A percentile compares a stretch with the other conserved stretches of the same genome.
Conservation (phyloP, 2,113 vertebrate species). For the Macrotus californicus region DNA sequence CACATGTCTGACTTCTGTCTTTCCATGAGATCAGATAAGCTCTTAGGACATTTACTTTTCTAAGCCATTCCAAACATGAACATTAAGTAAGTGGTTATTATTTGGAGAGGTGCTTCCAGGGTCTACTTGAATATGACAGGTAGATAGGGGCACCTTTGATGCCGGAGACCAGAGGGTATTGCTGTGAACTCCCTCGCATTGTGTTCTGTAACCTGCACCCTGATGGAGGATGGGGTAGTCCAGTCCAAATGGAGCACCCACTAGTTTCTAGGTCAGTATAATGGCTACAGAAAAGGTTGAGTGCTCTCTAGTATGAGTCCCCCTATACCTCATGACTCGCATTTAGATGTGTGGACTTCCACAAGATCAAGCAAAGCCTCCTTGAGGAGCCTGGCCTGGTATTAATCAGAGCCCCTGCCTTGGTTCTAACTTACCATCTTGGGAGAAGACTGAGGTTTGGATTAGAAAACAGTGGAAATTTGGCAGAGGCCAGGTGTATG, state of each 20-base stretch:
- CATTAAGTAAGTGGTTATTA: not conserved
- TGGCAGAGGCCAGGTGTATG: not conserved
- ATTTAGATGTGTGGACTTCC: not conserved
- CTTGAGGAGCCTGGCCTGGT: not conserved
- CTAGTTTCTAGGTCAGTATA: not conserved
- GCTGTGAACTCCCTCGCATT: not conserved
- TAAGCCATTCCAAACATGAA: not conserved
- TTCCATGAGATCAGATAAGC: not conserved
- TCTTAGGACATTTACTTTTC: not conserved
- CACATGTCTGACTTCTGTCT: not conserved
- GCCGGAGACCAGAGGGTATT: not conserved
- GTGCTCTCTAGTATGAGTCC: not conserved
- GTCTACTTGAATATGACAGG: not conserved
- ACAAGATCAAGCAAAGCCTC: not conserved
- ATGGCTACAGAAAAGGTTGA: not conserved
- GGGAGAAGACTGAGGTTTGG: not conserved
- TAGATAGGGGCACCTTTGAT: not conserved
- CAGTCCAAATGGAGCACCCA: not conserved
- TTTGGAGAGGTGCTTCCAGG: not conserved
- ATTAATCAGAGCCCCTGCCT: not conserved
- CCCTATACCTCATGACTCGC: not conserved
- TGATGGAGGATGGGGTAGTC: not conserved
- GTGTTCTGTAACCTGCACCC: not conserved
- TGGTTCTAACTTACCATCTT: not conserved
- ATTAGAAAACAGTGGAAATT: not conserved